Evolutionary conservation across 2,888 invertebrate species (phyloP).

Genomic region (Eumerus sabulonum): DNA sequence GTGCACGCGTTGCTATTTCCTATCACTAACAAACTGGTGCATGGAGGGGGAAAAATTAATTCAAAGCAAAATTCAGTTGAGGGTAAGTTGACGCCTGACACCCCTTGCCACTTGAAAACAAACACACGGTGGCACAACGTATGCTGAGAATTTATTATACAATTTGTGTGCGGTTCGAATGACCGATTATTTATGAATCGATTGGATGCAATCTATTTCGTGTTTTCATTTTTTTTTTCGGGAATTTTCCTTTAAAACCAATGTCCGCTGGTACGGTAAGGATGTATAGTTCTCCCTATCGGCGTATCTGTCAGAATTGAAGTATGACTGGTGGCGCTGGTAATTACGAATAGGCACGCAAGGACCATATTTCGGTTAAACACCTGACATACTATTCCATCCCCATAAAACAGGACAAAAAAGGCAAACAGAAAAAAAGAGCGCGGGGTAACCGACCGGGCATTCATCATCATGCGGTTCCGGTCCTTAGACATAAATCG

Average conservation of each 20-base stretch:
- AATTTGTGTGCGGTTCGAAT: slow-evolving; percentile 54
- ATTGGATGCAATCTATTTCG: slow-evolving; percentile 31
- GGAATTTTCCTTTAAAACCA: slow-evolving; percentile 3
- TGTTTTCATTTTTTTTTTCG: not conserved
- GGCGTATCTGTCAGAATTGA: slow-evolving; percentile 55
- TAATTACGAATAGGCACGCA: slow-evolving; percentile 64
- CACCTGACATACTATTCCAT: slow-evolving; percentile 56
- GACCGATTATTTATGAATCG: slow-evolving; percentile 64
- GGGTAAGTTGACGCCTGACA: slow-evolving; percentile 5
- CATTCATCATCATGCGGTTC: slow-evolving; percentile 66
- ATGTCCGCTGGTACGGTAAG: not conserved
- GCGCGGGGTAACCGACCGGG: slow-evolving; percentile 7
- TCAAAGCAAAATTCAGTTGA: slow-evolving; percentile 22
- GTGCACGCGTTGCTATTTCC: slow-evolving; percentile 35
- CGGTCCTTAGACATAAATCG: slow-evolving; percentile 66
- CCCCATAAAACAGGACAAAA: not conserved
- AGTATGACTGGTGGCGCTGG: slow-evolving; percentile 45
- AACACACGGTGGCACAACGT: slow-evolving; percentile 8
- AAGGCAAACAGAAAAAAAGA: too few relatives aligned
- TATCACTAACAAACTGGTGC: slow-evolving; percentile 26
- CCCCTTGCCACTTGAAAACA: slow-evolving; percentile 26
- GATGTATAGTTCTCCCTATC: slow-evolving; percentile 25
- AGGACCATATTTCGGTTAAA: slow-evolving; percentile 65
- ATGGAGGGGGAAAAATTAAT: slow-evolving; percentile 42
- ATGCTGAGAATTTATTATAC: slow-evolving; percentile 54